Percentiles rank a stretch among this genome's conserved stretches.
Evolutionary conservation across 2,113 vertebrate genomes (phyloP).

Genomic region (human): DNA sequence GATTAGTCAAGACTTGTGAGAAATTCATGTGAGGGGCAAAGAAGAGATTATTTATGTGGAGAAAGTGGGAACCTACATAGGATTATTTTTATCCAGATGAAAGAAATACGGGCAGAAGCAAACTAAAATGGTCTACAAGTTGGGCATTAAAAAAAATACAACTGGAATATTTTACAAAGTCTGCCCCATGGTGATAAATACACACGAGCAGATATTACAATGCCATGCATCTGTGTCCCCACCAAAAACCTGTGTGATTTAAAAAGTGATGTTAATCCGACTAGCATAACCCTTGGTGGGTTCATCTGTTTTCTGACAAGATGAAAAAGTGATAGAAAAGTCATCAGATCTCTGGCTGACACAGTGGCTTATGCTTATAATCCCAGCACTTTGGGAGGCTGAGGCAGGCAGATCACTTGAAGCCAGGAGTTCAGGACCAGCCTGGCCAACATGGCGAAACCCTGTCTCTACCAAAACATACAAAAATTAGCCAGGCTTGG

Average conservation of each 20-base stretch:
- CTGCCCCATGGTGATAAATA: not conserved
- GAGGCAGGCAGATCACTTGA: no score
- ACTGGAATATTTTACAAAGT: not conserved
- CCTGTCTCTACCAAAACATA: no score
- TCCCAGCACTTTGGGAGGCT: no score
- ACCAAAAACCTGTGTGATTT: not conserved
- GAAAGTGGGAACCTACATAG: not conserved
- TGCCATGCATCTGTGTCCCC: not conserved
- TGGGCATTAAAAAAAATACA: not conserved
- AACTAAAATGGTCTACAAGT: not conserved
- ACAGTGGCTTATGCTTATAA: no score
- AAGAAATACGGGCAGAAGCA: not conserved
- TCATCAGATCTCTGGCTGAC: not conserved
- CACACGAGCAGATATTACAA: not conserved
- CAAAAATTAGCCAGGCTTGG: no score
- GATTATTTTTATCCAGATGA: not conserved
- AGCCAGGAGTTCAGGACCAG: no score
- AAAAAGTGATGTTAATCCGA: not conserved
- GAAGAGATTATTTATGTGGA: not conserved
- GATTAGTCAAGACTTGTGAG: not conserved
- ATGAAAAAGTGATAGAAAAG: constrained; percentile 8
- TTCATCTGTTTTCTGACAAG: constrained; percentile 11
- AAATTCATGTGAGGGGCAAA: not conserved
- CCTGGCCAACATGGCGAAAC: no score
- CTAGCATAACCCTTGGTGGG: not conserved